Conservation (phyloP, 2,797 vertebrate species). For the Lacerta agilis region DNA sequence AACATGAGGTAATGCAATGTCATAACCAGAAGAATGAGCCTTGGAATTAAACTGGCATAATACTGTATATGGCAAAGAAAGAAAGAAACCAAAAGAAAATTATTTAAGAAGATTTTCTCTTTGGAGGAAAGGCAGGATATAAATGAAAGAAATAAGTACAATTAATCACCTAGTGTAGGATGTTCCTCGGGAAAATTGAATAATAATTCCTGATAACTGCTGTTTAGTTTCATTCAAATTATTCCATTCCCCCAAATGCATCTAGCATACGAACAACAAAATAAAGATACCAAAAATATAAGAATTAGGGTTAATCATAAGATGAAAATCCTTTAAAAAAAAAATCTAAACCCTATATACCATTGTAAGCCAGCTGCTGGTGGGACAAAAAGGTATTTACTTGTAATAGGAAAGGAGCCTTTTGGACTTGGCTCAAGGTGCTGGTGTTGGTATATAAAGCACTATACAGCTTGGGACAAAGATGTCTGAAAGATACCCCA, state of each 20-base stretch:
- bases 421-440: no score
- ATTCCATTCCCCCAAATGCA: background rate
- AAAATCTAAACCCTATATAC: background rate
- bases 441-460: no score
- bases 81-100: background rate
- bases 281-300: background rate
- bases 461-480: no score
- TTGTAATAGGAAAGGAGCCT: background rate
- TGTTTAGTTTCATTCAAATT: background rate
- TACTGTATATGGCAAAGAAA: background rate
- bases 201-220: background rate
- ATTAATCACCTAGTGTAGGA: background rate
- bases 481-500: no score
- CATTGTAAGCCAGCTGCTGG: background rate
- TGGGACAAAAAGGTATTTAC: background rate
- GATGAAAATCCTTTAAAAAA: background rate
- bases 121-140: background rate
- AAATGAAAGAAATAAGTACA: background rate
- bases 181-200: background rate
- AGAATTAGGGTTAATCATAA: background rate
- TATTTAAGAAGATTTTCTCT: background rate
- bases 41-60: background rate
- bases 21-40: background rate
- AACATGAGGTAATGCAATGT: background rate
- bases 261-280: background rate